Base-by-base conservation (phyloP, 2,888 invertebrate genomes). In the Caradrina clavipalpis region DNA sequence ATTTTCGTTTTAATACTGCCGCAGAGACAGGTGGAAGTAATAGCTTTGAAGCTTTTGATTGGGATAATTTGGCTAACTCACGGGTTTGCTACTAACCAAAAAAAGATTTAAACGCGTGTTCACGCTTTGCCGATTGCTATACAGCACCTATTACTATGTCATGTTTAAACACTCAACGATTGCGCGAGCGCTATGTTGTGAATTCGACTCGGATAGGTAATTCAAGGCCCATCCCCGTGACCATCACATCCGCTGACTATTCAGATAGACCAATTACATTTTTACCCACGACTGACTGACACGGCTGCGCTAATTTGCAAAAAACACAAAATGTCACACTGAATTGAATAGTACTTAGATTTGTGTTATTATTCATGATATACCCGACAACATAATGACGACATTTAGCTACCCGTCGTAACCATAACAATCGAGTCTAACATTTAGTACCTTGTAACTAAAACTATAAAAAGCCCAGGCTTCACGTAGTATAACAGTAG, bases 221-320 rank as follows among this genome's bases (percentile, higher is more conserved):
- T 93, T 93, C 95, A 95, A 95, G 95, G 95, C 81, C 87, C 81
- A 86, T 79, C 88, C 89, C 88, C 89, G 89, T 92, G 91, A 93
- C 90, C 86, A 87, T 84, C 86, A 86, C 90, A 93, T 95, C 94
- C 94, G 94, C 77, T 85, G 87, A 73, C 87, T 86, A 90, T 92
- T 92, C 87, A 89, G 83, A 80, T 79, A 57, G 71, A 69, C 86
- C 86, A 85, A 86, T 88, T 84, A 81, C 68, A 72, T 76, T 80
- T 76, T 73, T 72, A 77, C 57, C 68, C 57, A 67, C 70, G 59
- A 67, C 56, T 72, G 63, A 69, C 73, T 69, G 74, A 72, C 61
- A 69, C 55, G 45, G 62, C 42, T 76, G 65, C 51, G 69, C 56
- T 70, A 75, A 82, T 78, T 78, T 69, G 47, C 65, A 58, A 56